These are phyloP conservation scores for Petrolisthes manimaculis DNA, from an alignment of 2,888 invertebrate species.

Conservation along the genomic window DNA sequence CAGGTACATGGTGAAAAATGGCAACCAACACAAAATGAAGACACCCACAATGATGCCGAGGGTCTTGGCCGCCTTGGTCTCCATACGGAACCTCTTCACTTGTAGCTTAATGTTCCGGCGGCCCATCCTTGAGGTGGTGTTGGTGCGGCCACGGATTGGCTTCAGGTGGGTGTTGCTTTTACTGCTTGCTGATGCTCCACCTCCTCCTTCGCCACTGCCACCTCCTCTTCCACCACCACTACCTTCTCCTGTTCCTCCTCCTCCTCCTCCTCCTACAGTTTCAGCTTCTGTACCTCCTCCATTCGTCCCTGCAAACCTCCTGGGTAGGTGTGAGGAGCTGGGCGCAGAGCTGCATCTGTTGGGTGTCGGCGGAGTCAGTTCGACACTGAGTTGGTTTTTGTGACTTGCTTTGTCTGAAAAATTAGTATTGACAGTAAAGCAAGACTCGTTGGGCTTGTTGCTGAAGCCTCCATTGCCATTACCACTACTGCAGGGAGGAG, in stretches of 20 bases:
- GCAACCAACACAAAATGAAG: slow-evolving; percentile 96
- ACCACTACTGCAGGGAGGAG: slow-evolving; percentile 15
- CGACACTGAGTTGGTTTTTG: slow-evolving; percentile 21
- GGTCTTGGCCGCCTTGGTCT: slow-evolving; percentile 97
- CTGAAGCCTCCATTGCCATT: slow-evolving; percentile 28
- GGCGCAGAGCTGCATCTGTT: slow-evolving; percentile 27
- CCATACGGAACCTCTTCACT: slow-evolving; percentile 92
- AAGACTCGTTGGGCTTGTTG: slow-evolving; percentile 40
- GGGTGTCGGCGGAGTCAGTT: slow-evolving; percentile 19
- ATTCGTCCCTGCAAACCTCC: neutral
- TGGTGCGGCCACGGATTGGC: slow-evolving; percentile 26
- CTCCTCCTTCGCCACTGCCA: neutral
- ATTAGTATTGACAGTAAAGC: slow-evolving; percentile 51
- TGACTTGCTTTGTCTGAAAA: slow-evolving; percentile 44
- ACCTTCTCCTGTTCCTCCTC: neutral
- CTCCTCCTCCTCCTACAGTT: neutral
- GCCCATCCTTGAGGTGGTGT: slow-evolving; percentile 74
- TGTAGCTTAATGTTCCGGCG: slow-evolving; percentile 88
- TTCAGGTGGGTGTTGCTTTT: neutral
- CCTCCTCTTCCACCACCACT: neutral
- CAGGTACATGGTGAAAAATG: slow-evolving; percentile 97
- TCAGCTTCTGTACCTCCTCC: neutral
- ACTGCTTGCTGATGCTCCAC: neutral
- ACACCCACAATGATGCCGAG: slow-evolving; percentile 99
- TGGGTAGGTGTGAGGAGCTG: neutral